Base-by-base conservation (phyloP, 2,113 vertebrate genomes). In the Megaptera novaeangliae region DNA sequence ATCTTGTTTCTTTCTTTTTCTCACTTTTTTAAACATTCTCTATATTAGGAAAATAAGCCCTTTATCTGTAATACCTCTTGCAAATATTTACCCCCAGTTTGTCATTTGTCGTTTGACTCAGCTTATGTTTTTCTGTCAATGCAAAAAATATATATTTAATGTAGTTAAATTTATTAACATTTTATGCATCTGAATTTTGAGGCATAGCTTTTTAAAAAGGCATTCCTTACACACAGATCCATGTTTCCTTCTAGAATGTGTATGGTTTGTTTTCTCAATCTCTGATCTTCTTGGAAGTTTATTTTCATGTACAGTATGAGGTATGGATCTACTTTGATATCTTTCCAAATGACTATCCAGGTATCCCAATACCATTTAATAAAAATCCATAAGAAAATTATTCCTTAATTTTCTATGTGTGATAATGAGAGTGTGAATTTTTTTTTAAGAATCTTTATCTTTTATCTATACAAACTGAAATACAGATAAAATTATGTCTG, bases 11-110 rank as follows among this genome's bases (percentile, higher is more conserved):
- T 69, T 66, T 49, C 25, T 36, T 36, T 80, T 78, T 74, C 36
- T 34, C 88, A 72, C 72, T 69, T 94, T 82, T 83, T 41, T 15
- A 94, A 89, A 92, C 21, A 49, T 84, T 92, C 81, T 83, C 61
- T 89, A 23, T 64, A 81, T 68, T 34, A 66, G 49, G n/a, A 96
- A 81, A 85, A 89, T 61, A 87, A 85, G 74, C 52, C 78, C 88
- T 95, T 94, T 93, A 92, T 86, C 44, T 89, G 39, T 77, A 61
- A 63, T 61, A 89, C 29, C 46, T 71, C 88, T 87, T 44, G 46
- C 46, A 95, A 80, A 91, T 88, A 29, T 34, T 81, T 93, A 21
- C 41, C 41, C 57, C 39, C 12, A 81, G 71, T 66, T 88, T 74
- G 68, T 81, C 92, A 72, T 93, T 57, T 91, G 71, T 80, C 69